Percentiles rank a stretch among this genome's conserved stretches.
These are phyloP conservation scores for Gandaritis pyraliata DNA, from an alignment of 2,888 invertebrate genomes.

Conservation along the genomic window DNA sequence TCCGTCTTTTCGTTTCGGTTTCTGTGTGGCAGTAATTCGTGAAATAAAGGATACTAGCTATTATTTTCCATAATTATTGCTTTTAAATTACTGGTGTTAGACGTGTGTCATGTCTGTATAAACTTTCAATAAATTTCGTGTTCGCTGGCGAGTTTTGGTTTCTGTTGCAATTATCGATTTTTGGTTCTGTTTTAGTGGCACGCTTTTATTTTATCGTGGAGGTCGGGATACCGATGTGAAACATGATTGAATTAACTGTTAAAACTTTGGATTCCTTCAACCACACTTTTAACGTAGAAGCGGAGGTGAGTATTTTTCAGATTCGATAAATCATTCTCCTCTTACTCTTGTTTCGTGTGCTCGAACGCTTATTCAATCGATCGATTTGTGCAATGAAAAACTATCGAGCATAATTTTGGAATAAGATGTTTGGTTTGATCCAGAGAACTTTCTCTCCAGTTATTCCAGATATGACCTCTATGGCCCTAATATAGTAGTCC, in stretches of 20 bases:
- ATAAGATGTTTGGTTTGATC: background rate
- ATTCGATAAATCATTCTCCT: background rate
- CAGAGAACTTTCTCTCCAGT: background rate
- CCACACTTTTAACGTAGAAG: constrained; percentile 91
- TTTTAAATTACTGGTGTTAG: constrained; percentile 25
- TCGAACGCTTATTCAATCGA: background rate
- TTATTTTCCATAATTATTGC: constrained; percentile 6
- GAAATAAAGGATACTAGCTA: constrained; percentile 3
- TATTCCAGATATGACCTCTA: background rate
- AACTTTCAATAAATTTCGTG: constrained; percentile 4
- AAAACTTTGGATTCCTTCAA: constrained; percentile 95
- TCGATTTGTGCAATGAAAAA: background rate
- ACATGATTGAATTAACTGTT: constrained; percentile 93
- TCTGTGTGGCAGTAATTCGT: constrained; percentile 21
- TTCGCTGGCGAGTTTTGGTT: constrained; percentile 8
- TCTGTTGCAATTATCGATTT: constrained; percentile 35
- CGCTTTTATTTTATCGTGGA: constrained; percentile 22
- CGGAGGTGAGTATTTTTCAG: constrained; percentile 87
- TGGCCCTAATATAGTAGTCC: too few species aligned
- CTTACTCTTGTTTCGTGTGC: constrained; percentile 2
- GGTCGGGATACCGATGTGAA: constrained; percentile 42
- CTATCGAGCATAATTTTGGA: background rate
- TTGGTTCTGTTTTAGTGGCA: constrained; percentile 29
- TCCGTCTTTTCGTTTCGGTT: constrained; percentile 22
- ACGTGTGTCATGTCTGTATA: constrained; percentile 23